Evolutionary conservation across 1,140 invertebrate species (phyloP).

Genomic region (Amphibalanus amphitrite): DNA sequence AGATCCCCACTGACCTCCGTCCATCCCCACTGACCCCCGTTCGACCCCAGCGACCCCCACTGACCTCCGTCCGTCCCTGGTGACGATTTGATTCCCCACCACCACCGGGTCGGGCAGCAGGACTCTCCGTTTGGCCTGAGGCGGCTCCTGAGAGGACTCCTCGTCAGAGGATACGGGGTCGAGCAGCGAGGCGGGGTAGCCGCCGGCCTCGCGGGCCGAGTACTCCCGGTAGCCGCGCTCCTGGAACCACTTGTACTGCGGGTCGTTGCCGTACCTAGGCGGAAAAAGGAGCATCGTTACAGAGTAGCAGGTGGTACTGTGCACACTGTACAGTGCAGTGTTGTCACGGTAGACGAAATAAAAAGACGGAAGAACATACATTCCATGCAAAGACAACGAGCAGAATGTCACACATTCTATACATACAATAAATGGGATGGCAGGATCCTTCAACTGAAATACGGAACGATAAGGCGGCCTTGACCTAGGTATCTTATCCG

Average conservation of each 20-base stretch:
- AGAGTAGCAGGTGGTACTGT: not conserved
- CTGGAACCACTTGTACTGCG: slow-evolving; percentile 10
- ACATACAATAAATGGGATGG: too few relatives aligned
- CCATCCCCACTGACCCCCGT: too few relatives aligned
- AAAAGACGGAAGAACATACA: too few relatives aligned
- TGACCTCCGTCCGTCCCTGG: not conserved
- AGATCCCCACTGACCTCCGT: too few relatives aligned
- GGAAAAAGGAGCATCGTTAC: not conserved
- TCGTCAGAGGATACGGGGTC: not conserved
- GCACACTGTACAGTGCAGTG: too few relatives aligned
- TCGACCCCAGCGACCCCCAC: too few relatives aligned
- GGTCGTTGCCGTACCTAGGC: not conserved
- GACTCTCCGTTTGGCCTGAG: not conserved
- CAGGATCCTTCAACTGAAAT: too few relatives aligned
- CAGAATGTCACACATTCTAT: too few relatives aligned
- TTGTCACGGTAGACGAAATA: too few relatives aligned
- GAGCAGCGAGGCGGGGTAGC: slow-evolving; percentile 6
- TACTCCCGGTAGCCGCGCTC: slow-evolving; percentile 7
- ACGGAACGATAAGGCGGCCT: too few relatives aligned
- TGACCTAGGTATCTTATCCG: too few relatives aligned
- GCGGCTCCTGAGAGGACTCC: not conserved
- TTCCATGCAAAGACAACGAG: too few relatives aligned
- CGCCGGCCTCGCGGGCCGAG: slow-evolving; percentile 6
- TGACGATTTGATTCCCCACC: not conserved
- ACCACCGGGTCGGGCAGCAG: not conserved